phyloP scores from a whole-genome alignment of 2,888 invertebrate genomes.

The Oligia latruncula region DNA sequence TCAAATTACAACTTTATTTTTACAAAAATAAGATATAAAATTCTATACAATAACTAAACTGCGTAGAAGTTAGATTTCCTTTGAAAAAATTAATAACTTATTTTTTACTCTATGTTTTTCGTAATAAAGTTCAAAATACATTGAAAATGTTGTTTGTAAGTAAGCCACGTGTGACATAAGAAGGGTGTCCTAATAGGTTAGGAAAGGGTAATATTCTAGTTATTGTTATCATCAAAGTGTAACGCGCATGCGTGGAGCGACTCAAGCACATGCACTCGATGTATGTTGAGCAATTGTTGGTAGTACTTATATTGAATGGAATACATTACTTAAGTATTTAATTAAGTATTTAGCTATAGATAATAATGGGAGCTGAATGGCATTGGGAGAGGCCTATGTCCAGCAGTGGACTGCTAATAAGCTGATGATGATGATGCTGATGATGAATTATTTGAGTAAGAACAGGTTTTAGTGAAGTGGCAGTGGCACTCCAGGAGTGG shows the following conservation, averaged over 20 bases:
- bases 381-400: too few species aligned
- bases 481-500: too few species aligned
- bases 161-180: slow-evolving; percentile 44
- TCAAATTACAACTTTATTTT: slow-evolving; percentile 22
- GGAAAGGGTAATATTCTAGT: slow-evolving; percentile 47
- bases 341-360: not conserved
- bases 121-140: not conserved
- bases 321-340: not conserved
- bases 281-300: slow-evolving; percentile 30
- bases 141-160: not conserved
- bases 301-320: slow-evolving; percentile 10
- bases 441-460: not conserved
- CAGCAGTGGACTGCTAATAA: too few species aligned
- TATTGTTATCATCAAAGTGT: slow-evolving; percentile 42
- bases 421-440: too few species aligned
- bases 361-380: too few species aligned
- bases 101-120: not conserved
- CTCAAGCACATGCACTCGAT: slow-evolving; percentile 36
- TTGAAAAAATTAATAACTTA: not conserved
- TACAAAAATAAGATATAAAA: fast-evolving
- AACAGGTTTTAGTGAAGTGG: not conserved
- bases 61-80: slow-evolving; percentile 17
- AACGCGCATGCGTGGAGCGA: slow-evolving; percentile 26
- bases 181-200: slow-evolving; percentile 61
- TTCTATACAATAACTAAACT: slow-evolving; percentile 12